These are phyloP conservation scores for Vicugna pacos DNA, from an alignment of 2,113 vertebrate genomes.

Conservation along the genomic window DNA sequence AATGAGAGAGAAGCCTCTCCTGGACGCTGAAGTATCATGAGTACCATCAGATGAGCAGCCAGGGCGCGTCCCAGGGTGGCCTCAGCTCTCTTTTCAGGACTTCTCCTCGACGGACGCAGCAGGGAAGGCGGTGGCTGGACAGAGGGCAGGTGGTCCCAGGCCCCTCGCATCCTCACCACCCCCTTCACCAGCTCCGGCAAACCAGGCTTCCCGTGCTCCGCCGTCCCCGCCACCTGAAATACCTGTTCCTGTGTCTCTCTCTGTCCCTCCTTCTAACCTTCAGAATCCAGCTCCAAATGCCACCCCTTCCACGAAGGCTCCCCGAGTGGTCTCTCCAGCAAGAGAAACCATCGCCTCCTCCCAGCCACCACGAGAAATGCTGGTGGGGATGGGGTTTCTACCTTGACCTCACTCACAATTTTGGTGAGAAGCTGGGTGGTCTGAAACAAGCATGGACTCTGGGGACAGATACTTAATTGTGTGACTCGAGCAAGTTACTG, in stretches of 20 bases:
- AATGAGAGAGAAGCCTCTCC: neutral
- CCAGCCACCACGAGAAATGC: neutral
- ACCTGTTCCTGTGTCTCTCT: neutral
- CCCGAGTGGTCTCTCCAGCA: neutral
- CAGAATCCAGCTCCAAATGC: neutral
- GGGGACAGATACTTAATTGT: neutral
- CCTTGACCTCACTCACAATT: neutral
- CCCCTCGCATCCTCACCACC: too few species aligned
- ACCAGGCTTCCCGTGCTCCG: too few species aligned
- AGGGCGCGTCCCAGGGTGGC: fast-evolving
- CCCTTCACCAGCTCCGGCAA: neutral
- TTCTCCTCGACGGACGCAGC: neutral
- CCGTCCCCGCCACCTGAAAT: neutral
- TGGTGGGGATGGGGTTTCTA: neutral
- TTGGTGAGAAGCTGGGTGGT: neutral
- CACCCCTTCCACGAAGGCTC: neutral
- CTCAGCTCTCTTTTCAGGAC: neutral
- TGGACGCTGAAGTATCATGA: neutral
- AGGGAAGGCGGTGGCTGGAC: neutral
- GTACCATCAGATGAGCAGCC: neutral
- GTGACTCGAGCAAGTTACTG: neutral
- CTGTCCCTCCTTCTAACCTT: neutral
- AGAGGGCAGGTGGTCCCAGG: neutral
- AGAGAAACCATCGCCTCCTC: neutral
- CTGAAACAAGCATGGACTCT: neutral